phyloP scores from a whole-genome alignment of 2,888 invertebrate species.

The Drosophila monieri region DNA sequence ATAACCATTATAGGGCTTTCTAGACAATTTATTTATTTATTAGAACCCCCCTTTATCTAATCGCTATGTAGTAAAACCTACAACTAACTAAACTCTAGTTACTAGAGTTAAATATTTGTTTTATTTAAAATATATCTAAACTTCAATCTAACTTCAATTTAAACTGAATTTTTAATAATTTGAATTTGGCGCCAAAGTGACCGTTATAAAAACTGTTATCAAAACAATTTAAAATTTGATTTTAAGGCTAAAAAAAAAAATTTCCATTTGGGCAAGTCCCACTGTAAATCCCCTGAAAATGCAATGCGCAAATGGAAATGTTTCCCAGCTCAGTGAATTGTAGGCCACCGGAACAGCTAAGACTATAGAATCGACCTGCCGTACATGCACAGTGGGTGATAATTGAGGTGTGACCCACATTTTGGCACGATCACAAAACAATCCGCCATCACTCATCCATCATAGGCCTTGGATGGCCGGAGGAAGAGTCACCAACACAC shows the following conservation, averaged over 20 bases:
- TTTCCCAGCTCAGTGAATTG: slow-evolving; percentile 35
- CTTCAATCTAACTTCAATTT: background rate
- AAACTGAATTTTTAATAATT: background rate
- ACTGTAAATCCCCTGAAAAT: slow-evolving; percentile 7
- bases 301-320: slow-evolving; percentile 23
- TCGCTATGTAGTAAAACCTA: background rate
- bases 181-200: too few relatives aligned
- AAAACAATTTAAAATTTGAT: background rate
- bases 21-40: too few relatives aligned
- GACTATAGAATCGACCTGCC: slow-evolving; percentile 68
- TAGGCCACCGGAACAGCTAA: slow-evolving; percentile 44
- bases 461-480: background rate
- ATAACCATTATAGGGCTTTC: background rate
- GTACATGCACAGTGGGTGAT: slow-evolving; percentile 63
- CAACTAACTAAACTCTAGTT: background rate
- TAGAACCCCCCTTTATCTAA: too few relatives aligned
- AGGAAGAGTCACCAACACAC: slow-evolving; percentile 27
- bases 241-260: background rate
- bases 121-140: too few relatives aligned
- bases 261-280: background rate
- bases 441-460: slow-evolving; percentile 45
- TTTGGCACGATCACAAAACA: slow-evolving; percentile 47
- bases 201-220: too few relatives aligned
- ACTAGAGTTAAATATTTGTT: too few relatives aligned
- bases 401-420: slow-evolving; percentile 75